Conservation (phyloP, 2,113 vertebrate genomes). For the Charadrius vociferus region DNA sequence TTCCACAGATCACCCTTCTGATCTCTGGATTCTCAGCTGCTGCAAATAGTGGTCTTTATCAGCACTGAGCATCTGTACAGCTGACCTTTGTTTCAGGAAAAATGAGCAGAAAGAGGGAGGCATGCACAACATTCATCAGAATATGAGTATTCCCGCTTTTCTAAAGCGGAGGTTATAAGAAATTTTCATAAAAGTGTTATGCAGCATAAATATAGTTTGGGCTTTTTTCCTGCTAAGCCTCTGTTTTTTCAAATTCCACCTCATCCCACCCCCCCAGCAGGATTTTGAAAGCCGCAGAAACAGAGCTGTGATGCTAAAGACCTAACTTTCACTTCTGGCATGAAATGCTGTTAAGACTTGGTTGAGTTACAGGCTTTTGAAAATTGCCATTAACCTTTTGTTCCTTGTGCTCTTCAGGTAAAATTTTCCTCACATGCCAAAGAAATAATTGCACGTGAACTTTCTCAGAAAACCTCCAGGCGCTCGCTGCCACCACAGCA, state of each 20-base stretch:
- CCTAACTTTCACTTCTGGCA: neutral
- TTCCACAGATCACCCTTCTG: neutral
- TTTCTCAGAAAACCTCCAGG: constrained; percentile 19
- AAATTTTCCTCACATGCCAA: neutral
- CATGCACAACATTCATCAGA: neutral
- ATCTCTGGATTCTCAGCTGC: neutral
- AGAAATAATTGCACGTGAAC: neutral
- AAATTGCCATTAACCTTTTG: constrained; percentile 40
- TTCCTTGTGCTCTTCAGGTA: constrained; percentile 10
- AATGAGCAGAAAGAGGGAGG: neutral
- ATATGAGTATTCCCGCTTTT: neutral
- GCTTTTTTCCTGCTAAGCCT: neutral
- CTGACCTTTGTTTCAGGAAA: neutral
- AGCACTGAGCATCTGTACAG: neutral
- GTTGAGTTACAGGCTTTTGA: neutral
- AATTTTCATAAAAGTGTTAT: neutral
- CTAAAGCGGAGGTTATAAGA: neutral
- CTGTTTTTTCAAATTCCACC: neutral
- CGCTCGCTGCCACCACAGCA: neutral
- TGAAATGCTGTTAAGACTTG: neutral
- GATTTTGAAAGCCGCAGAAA: neutral
- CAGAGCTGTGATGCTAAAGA: neutral
- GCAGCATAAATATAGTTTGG: neutral
- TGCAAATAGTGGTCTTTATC: neutral
- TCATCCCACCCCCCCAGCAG: neutral